Conservation (phyloP, 1,140 invertebrate species). For the Capitella teleta region DNA sequence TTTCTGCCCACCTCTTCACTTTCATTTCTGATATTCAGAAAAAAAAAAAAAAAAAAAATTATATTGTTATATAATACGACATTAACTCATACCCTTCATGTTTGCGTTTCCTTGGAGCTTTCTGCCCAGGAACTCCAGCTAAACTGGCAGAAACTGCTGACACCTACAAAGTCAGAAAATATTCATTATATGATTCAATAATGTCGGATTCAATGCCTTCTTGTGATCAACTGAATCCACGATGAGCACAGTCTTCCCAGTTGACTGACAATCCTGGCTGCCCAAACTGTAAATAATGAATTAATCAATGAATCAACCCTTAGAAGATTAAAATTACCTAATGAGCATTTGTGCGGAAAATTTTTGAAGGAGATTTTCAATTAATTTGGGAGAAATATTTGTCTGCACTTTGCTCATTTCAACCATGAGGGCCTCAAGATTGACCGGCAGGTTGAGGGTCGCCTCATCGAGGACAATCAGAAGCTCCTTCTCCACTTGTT, state of each 20-base stretch:
- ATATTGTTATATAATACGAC: neutral
- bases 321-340: slow-evolving; percentile 36
- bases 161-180: neutral
- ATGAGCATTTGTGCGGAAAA: slow-evolving; percentile 78
- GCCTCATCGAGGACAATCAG: slow-evolving; percentile 65
- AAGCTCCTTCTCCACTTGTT: slow-evolving; percentile 54
- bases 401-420: slow-evolving; percentile 53
- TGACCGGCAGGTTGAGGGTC: slow-evolving; percentile 63
- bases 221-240: neutral
- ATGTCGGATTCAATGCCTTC: neutral
- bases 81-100: neutral
- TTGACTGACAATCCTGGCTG: neutral
- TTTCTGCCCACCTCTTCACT: no score
- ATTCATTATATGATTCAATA: neutral
- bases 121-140: neutral
- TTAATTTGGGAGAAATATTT: slow-evolving; percentile 50
- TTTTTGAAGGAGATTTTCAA: slow-evolving; percentile 72
- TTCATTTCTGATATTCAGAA: no score
- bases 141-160: no score
- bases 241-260: slow-evolving; percentile 16
- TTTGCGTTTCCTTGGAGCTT: neutral
- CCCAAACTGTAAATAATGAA: neutral
- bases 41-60: neutral
- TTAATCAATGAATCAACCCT: neutral
- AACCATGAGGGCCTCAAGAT: slow-evolving; percentile 55